Evolutionary conservation across 2,113 vertebrate genomes (phyloP).

Genomic region (Lophotis ruficrista): DNA sequence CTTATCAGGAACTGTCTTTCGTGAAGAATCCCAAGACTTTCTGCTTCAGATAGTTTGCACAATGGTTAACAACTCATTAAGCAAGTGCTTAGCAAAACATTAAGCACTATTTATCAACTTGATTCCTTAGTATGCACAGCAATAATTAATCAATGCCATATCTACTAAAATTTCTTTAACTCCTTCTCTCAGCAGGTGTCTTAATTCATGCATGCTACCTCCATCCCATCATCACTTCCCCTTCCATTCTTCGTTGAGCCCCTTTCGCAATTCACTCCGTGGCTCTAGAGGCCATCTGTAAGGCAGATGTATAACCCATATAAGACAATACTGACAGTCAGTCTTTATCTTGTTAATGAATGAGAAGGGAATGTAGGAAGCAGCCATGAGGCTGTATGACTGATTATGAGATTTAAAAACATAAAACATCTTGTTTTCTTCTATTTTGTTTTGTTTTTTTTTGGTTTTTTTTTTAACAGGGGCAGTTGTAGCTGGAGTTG

Average conservation of each 20-base stretch:
- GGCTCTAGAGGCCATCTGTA: background rate
- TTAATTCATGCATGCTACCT: background rate
- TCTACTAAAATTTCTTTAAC: too few relatives aligned
- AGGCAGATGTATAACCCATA: background rate
- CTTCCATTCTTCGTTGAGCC: background rate
- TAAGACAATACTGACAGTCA: background rate
- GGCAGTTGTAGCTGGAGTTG: conserved; percentile 88
- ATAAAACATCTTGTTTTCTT: background rate
- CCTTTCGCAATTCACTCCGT: background rate
- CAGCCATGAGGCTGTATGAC: background rate
- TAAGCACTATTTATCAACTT: too few relatives aligned
- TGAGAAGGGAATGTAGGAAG: background rate
- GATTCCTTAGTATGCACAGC: too few relatives aligned
- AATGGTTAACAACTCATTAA: too few relatives aligned
- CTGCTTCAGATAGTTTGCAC: too few relatives aligned
- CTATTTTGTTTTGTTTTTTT: too few relatives aligned
- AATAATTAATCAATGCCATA: too few relatives aligned
- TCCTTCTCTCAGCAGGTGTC: background rate
- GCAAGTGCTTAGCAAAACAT: too few relatives aligned
- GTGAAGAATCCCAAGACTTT: too few relatives aligned
- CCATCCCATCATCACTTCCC: background rate
- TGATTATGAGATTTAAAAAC: background rate
- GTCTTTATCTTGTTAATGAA: background rate
- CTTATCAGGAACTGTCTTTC: too few relatives aligned
- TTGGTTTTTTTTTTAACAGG: conserved; percentile 71